These are phyloP conservation scores for Athripsodes cinereus DNA, from an alignment of 2,888 invertebrate species.

Conservation along the genomic window DNA sequence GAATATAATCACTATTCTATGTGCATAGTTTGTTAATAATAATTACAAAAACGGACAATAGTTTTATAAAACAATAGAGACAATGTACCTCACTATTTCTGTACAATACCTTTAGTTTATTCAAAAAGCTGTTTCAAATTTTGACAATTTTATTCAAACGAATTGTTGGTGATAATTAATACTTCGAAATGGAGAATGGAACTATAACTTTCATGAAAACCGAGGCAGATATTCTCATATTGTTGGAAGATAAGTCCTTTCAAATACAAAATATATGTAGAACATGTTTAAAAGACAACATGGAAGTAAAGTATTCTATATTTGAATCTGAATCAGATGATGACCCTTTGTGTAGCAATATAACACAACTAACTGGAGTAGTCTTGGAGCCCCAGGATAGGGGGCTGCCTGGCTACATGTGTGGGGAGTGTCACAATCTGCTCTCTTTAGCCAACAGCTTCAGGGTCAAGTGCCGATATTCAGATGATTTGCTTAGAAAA, in stretches of 20 bases:
- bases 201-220: no score
- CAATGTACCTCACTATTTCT: no score
- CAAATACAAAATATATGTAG: conserved; percentile 2
- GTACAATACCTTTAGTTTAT: no score
- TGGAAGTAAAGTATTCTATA: background rate
- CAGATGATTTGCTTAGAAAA: conserved; percentile 6
- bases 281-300: conserved; percentile 4
- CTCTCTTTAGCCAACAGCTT: conserved; percentile 3
- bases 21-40: no score
- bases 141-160: no score
- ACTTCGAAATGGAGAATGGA: no score
- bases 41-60: no score
- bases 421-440: conserved; percentile 1
- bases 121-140: no score
- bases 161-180: no score
- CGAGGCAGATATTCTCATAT: background rate
- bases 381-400: background rate
- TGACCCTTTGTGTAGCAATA: background rate
- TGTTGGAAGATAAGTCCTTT: background rate
- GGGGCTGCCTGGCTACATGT: conserved; percentile 4
- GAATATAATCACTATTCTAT: no score
- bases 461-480: conserved; percentile 7
- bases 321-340: background rate
- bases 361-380: background rate
- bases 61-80: no score